Base-by-base conservation (phyloP, 2,888 invertebrate species). In the Allygus modestus region DNA sequence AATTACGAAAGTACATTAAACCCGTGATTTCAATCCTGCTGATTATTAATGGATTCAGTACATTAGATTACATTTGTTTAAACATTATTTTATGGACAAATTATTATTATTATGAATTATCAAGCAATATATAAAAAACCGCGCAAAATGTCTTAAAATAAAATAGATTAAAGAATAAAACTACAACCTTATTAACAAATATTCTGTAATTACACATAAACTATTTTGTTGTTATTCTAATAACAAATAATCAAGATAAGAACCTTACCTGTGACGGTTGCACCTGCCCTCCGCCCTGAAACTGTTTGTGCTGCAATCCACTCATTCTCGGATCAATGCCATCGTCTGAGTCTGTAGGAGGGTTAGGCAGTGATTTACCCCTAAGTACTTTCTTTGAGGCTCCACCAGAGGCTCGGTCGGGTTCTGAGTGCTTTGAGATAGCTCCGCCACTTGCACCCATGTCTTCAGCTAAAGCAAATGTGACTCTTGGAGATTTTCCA, bases 401-500 rank as follows among this genome's bases (percentile, higher is more conserved):
- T 33, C 79, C 81, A 7, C 79, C 79, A n/a, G 84, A 43, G 23
- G 65, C 26, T 12, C 82, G 71, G n/a, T 85, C 85, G 17, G 85
- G 77, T 23, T 84, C 85, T 26, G 84, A 82, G 23, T 85, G 84
- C 41, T 85, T 86, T 2, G 85, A 81, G 1, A 84, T 84, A 12
- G 85, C 86, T 69, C 87, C 85, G 12, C 87, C 87, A 61, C 84
- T 85, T 0, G 87, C 88, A 87, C 89, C 89, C 88, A 89, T 89
- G 61, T 86, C 88, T 87, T 88, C 89, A 85, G 89, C 88, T 83
- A 89, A 88, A 84, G 89, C 88, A 85, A 89, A 88, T 73, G 88
- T 88, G 84, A 89, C 88, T 82, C 88, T 88, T 51, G 89, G 87
- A 23, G 87, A 87, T 86, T 89, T 89, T 87, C 89, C 89, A 86